A percentile compares a stretch with the other conserved stretches of the same genome.
Conservation (phyloP, 30 jellyfish, hydroid and myxozoan species). For the Aurelia aurita complex sp. Pacific region DNA sequence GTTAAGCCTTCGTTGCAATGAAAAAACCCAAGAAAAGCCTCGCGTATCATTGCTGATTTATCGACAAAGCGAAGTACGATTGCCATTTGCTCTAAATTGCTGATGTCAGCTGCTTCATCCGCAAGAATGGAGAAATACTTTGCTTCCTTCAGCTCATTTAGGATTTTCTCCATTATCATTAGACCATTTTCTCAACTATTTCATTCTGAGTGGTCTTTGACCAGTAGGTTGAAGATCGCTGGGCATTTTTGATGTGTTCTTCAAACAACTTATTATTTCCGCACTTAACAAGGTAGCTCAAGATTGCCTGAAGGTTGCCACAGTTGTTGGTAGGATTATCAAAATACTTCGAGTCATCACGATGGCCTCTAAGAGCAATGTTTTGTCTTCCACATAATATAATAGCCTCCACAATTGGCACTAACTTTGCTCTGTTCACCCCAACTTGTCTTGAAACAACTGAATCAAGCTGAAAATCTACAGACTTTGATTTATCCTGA, state of each 20-base stretch:
- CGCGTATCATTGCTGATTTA: conserved; percentile 44
- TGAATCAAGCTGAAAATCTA: conserved; percentile 15
- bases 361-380: conserved; percentile 56
- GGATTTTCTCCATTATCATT: conserved; percentile 21
- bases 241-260: conserved; percentile 28
- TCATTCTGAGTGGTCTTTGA: conserved; percentile 83
- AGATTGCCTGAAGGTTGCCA: conserved; percentile 29
- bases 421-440: conserved; percentile 34
- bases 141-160: conserved; percentile 15
- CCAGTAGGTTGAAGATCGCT: conserved; percentile 31
- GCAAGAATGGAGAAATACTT: conserved; percentile 43
- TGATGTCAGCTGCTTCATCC: conserved; percentile 45
- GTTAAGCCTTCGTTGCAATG: conserved; percentile 71
- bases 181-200: conserved; percentile 43
- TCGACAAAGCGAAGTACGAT: conserved; percentile 57
- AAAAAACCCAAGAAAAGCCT: conserved; percentile 68
- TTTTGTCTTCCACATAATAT: conserved; percentile 47
- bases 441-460: neutral
- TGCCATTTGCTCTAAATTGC: conserved; percentile 15
- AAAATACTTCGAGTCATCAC: conserved; percentile 28
- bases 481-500: neutral
- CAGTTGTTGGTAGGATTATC: neutral
- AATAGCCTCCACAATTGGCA: conserved; percentile 60
- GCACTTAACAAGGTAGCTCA: conserved; percentile 14
- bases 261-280: conserved; percentile 35